Conservation (phyloP, 2,888 invertebrate species). For the Pseudoips prasinana region DNA sequence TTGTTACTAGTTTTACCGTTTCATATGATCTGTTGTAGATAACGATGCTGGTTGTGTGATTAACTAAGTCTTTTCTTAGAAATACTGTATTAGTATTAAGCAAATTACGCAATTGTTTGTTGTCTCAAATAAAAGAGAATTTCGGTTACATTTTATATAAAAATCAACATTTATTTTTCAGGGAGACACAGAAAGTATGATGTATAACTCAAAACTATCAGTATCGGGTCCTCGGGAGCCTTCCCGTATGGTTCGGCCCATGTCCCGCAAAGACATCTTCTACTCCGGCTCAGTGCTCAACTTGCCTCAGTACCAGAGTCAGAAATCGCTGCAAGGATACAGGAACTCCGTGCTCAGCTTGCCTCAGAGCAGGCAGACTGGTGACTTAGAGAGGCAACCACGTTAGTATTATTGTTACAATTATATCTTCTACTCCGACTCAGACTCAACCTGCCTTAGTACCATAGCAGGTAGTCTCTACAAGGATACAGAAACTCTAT, state of each 20-base stretch:
- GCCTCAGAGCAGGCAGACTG: conserved; percentile 85
- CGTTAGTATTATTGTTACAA: conserved; percentile 76
- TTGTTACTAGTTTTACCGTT: too few species aligned
- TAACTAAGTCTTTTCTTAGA: too few species aligned
- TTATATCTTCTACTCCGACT: conserved; percentile 99
- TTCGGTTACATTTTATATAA: too few species aligned
- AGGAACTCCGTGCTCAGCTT: conserved; percentile 95
- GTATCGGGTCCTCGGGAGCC: conserved; percentile 67
- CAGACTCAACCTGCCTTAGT: too few species aligned
- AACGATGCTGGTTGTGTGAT: too few species aligned
- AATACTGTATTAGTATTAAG: too few species aligned
- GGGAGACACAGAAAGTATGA: conserved; percentile 85
- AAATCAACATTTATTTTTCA: conserved; percentile 29
- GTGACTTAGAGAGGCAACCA: conserved; percentile 85
- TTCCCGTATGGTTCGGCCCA: conserved; percentile 90
- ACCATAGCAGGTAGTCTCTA: too few species aligned
- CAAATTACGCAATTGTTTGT: too few species aligned
- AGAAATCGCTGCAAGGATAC: conserved; percentile 94
- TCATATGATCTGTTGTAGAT: too few species aligned
- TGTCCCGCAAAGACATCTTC: conserved; percentile 98
- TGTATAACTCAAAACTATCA: conserved; percentile 86
- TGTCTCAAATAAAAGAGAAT: too few species aligned
- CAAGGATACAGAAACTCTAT: too few species aligned
- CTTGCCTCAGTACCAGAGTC: conserved; percentile 95
- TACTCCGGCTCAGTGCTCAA: conserved; percentile 97